phyloP scores from a whole-genome alignment of 2,113 vertebrate genomes.

The Isurus oxyrinchus region DNA sequence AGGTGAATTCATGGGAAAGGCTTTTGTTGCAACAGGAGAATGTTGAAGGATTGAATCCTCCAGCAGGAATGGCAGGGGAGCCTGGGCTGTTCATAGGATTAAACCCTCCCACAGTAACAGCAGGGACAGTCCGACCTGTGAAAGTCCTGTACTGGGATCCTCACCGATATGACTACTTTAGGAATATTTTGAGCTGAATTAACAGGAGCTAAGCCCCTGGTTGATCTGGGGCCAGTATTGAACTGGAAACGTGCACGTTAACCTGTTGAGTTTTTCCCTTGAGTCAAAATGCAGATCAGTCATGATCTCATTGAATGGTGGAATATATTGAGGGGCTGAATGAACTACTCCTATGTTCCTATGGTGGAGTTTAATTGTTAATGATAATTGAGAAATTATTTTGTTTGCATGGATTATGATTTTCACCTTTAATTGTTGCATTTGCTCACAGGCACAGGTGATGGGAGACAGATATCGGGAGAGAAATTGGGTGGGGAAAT shows the following conservation, averaged over 20 bases:
- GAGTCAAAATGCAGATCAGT: neutral
- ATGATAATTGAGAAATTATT: neutral
- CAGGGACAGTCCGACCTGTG: neutral
- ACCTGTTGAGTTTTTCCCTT: neutral
- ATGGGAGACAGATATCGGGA: slow-evolving; percentile 54
- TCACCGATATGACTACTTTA: neutral
- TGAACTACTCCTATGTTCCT: neutral
- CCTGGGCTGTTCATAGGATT: slow-evolving; percentile 39
- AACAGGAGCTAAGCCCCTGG: neutral
- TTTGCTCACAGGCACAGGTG: slow-evolving; percentile 41
- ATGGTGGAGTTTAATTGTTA: neutral
- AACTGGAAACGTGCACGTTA: neutral
- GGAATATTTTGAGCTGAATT: neutral
- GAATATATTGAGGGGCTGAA: neutral
- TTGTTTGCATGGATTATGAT: neutral
- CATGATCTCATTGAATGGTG: neutral
- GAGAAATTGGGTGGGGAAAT: slow-evolving; percentile 62
- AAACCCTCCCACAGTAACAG: neutral
- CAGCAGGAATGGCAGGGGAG: slow-evolving; percentile 39
- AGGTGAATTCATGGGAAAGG: neutral
- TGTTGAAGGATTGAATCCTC: neutral
- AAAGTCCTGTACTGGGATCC: too few relatives aligned
- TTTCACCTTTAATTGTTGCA: slow-evolving; percentile 35
- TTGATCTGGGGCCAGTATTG: neutral
- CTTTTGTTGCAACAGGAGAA: neutral